Evolutionary conservation across 2,113 vertebrate species (phyloP).

Genomic region (Bubo blakistoni): DNA sequence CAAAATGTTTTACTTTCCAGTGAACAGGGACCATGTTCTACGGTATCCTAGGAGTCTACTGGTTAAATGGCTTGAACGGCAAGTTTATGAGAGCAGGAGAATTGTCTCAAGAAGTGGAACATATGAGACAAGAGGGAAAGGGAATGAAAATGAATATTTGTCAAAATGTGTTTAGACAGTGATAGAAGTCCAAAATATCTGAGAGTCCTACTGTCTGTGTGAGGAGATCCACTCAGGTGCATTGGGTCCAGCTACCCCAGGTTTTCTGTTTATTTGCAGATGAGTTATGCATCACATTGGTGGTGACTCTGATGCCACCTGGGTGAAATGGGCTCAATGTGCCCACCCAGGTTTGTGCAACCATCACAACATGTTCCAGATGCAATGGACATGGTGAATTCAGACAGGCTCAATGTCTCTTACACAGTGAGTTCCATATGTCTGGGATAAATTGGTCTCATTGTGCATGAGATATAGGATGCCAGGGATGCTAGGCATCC

Average conservation of each 20-base stretch:
- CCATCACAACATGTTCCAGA: not conserved
- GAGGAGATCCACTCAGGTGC: not conserved
- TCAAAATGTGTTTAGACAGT: not conserved
- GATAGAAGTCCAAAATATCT: not conserved
- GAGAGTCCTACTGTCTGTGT: not conserved
- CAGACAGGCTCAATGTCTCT: not conserved
- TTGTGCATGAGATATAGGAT: not conserved
- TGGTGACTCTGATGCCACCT: not conserved
- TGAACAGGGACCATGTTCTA: not conserved
- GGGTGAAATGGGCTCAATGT: not conserved
- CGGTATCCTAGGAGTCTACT: not conserved
- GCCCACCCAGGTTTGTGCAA: fast-evolving
- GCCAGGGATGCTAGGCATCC: not conserved
- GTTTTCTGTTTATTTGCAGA: not conserved
- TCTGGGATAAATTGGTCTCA: not conserved
- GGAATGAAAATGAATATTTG: not conserved
- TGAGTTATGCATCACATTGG: not conserved
- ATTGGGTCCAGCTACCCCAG: not conserved
- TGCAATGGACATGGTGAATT: not conserved
- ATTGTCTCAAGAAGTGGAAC: not conserved
- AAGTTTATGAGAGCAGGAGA: not conserved
- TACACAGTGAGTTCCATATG: not conserved
- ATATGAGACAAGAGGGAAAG: not conserved
- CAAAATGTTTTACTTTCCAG: not conserved
- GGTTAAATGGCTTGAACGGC: not conserved